These are phyloP conservation scores for Nymphalis polychloros DNA, from an alignment of 2,888 invertebrate species.

Conservation along the genomic window DNA sequence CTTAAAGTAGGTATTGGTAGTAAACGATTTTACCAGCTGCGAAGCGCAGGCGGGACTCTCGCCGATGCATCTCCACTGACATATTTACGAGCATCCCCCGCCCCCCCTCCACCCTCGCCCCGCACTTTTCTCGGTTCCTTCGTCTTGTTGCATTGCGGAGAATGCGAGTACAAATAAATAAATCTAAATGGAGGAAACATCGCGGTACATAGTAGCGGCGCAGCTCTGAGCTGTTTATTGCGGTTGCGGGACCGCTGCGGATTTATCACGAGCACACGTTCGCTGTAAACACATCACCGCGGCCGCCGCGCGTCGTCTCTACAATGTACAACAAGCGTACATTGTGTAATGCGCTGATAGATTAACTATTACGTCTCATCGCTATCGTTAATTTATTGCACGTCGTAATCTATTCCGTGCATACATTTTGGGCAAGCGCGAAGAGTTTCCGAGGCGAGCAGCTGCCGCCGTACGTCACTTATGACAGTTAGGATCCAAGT, in stretches of 20 bases:
- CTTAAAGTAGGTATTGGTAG: neutral
- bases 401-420: conserved; percentile 6
- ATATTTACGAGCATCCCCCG: conserved; percentile 58
- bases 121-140: conserved; percentile 32
- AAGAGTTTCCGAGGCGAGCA: neutral
- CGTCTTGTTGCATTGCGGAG: conserved; percentile 56
- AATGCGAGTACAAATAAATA: conserved; percentile 56
- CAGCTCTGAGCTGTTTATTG: conserved; percentile 35
- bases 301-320: neutral
- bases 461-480: neutral
- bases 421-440: neutral
- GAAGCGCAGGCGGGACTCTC: conserved; percentile 45
- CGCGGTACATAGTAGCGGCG: conserved; percentile 18
- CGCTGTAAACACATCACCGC: conserved; percentile 4
- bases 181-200: conserved; percentile 62
- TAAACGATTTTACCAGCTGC: conserved; percentile 8
- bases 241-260: conserved; percentile 34
- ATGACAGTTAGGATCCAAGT: neutral
- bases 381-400: conserved; percentile 6
- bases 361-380: conserved; percentile 19
- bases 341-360: conserved; percentile 11
- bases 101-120: conserved; percentile 28
- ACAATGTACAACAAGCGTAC: conserved; percentile 12
- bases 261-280: conserved; percentile 40
- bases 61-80: conserved; percentile 61